A percentile compares a stretch with the other conserved stretches of the same genome.
Evolutionary conservation across 1,140 invertebrate species (phyloP).

Genomic region (Drosophila arizonae): DNA sequence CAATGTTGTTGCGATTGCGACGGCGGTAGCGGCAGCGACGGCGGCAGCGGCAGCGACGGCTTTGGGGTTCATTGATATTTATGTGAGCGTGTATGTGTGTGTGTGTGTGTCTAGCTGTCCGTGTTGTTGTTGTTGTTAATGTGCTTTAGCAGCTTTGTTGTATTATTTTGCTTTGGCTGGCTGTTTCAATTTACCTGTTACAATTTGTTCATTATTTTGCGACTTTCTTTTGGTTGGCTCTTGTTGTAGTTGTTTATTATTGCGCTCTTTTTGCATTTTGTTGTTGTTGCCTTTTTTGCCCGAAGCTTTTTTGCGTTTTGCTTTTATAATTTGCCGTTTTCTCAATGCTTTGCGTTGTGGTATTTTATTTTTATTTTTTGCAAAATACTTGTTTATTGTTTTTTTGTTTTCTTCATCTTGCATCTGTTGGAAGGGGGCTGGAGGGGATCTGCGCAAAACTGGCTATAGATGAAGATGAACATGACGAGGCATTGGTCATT

Average conservation of each 20-base stretch:
- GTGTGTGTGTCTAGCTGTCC: slow-evolving; percentile 1
- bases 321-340: slow-evolving; percentile 54
- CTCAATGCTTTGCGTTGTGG: slow-evolving; percentile 35
- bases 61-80: slow-evolving; percentile 72
- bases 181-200: slow-evolving; percentile 60
- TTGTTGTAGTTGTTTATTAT: slow-evolving; percentile 19
- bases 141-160: slow-evolving; percentile 23
- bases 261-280: slow-evolving; percentile 54
- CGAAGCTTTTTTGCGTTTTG: slow-evolving; percentile 56
- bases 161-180: slow-evolving; percentile 7
- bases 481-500: background rate
- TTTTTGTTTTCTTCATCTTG: background rate
- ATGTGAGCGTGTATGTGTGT: slow-evolving; percentile 20
- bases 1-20: background rate
- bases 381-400: slow-evolving; percentile 51
- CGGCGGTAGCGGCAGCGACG: background rate
- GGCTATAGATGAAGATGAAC: slow-evolving; percentile 15
- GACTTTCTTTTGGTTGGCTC: slow-evolving; percentile 56
- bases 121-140: background rate
- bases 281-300: slow-evolving; percentile 25
- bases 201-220: slow-evolving; percentile 58
- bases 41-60: background rate
- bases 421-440: background rate
- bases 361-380: slow-evolving; percentile 17
- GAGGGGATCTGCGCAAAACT: slow-evolving; percentile 20